These are phyloP conservation scores for Pseudomyrmex cubaensis DNA, from an alignment of 1,140 invertebrate species.

Conservation along the genomic window DNA sequence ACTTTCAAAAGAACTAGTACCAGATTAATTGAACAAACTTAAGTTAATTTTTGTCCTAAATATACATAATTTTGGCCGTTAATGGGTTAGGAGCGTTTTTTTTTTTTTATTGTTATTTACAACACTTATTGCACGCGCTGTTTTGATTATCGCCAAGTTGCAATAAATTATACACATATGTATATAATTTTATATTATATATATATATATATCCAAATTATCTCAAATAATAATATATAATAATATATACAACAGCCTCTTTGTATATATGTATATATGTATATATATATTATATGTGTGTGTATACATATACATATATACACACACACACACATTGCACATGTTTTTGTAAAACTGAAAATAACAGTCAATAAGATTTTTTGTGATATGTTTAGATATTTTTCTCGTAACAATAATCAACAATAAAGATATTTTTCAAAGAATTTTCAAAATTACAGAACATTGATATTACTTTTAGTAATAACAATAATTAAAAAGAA, in stretches of 20 bases:
- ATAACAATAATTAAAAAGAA: slow-evolving; percentile 1
- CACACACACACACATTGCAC: slow-evolving; percentile 9
- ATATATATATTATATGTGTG: too few species aligned
- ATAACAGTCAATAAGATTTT: slow-evolving; percentile 5
- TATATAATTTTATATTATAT: neutral
- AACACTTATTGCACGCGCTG: slow-evolving; percentile 22
- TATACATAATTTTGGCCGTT: slow-evolving; percentile 1
- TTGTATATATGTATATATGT: slow-evolving; percentile 43
- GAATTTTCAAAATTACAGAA: neutral
- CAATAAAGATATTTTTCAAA: neutral
- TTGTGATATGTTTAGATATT: slow-evolving; percentile 10
- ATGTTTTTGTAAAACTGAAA: slow-evolving; percentile 8
- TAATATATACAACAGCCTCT: slow-evolving; percentile 62
- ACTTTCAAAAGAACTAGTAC: neutral
- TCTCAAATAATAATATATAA: slow-evolving; percentile 47
- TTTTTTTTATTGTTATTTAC: slow-evolving; percentile 44
- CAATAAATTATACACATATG: slow-evolving; percentile 35
- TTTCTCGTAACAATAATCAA: neutral
- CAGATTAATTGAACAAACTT: too few species aligned
- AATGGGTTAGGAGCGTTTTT: slow-evolving; percentile 6
- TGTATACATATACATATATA: too few species aligned
- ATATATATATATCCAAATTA: neutral
- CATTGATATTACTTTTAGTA: neutral
- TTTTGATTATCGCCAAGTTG: slow-evolving; percentile 52
- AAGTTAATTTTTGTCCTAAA: neutral